Conservation (phyloP, 2,113 vertebrate genomes). For the Antechinus flavipes region DNA sequence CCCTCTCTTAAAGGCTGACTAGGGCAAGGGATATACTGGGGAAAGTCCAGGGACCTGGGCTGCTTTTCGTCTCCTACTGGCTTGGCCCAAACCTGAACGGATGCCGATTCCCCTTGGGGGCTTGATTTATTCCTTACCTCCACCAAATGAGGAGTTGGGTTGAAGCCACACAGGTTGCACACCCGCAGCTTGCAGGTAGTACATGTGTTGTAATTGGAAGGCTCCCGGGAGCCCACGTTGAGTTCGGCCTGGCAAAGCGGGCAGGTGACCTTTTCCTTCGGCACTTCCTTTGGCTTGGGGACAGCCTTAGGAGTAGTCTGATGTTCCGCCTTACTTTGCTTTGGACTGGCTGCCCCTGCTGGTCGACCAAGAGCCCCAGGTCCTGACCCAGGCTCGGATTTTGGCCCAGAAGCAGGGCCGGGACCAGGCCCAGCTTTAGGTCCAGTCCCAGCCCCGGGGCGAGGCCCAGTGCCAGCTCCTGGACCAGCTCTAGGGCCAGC, state of each 20-base stretch:
- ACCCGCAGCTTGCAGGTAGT: constrained; percentile 95
- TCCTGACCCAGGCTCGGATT: constrained; percentile 82
- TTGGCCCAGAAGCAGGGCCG: constrained; percentile 86
- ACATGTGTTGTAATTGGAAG: constrained; percentile 96
- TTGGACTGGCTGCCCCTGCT: constrained; percentile 58
- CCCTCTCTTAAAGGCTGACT: neutral
- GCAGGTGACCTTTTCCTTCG: constrained; percentile 90
- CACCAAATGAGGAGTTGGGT: constrained; percentile 95
- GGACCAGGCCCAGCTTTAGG: constrained; percentile 84
- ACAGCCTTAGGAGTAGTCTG: constrained; percentile 67
- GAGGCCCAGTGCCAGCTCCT: neutral
- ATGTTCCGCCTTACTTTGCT: constrained; percentile 82
- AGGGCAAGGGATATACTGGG: neutral
- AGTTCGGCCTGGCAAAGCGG: constrained; percentile 97
- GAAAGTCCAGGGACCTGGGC: neutral
- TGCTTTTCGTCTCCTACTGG: neutral
- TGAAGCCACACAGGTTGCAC: constrained; percentile 99
- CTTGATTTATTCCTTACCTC: constrained; percentile 91
- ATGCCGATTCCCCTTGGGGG: rapidly evolving
- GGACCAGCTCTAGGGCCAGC: constrained; percentile 82
- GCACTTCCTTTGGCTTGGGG: constrained; percentile 86
- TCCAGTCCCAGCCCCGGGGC: constrained; percentile 82
- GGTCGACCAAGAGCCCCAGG: constrained; percentile 73
- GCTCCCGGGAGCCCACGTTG: constrained; percentile 89
- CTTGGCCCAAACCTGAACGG: neutral